Evolutionary conservation across 1,140 invertebrate species (phyloP).

Genomic region (Dendrolimus kikuchii): DNA sequence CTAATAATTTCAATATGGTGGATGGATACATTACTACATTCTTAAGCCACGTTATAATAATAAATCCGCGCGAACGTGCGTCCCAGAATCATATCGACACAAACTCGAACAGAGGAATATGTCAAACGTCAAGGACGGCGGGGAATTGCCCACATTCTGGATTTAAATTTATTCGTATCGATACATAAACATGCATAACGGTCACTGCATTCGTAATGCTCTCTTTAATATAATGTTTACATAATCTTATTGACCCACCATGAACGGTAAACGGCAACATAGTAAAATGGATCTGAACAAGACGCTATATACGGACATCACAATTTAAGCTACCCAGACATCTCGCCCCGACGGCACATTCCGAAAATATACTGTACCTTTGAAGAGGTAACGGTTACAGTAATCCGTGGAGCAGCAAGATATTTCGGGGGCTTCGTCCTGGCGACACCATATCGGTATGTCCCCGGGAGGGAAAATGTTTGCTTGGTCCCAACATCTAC

Average conservation of each 20-base stretch:
- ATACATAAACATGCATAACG: conserved; percentile 17
- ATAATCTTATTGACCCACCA: conserved; percentile 5
- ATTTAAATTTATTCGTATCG: conserved; percentile 7
- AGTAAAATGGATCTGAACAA: conserved; percentile 19
- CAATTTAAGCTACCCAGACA: conserved; percentile 52
- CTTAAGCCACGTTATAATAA: no score
- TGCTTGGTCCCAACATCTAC: conserved; percentile 74
- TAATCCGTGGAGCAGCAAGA: conserved; percentile 76
- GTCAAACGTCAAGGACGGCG: conserved; percentile 3
- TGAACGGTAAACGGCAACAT: conserved; percentile 6
- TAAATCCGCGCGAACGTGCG: not conserved
- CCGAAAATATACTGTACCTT: conserved; percentile 48
- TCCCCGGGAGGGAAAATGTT: conserved; percentile 73
- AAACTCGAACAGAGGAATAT: not conserved
- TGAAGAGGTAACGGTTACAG: conserved; percentile 73
- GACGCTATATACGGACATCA: conserved; percentile 47
- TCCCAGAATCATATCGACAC: conserved; percentile 3
- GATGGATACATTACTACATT: no score
- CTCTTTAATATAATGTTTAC: not conserved
- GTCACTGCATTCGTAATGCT: conserved; percentile 3
- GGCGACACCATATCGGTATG: conserved; percentile 75
- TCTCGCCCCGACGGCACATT: conserved; percentile 44
- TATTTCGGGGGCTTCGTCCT: conserved; percentile 67
- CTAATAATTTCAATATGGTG: not conserved
- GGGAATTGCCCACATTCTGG: conserved; percentile 3